Evolutionary conservation across 2,888 invertebrate genomes (phyloP), one percentile per base, ranked within the genome.

Genomic region (Tachystola acroxantha): DNA sequence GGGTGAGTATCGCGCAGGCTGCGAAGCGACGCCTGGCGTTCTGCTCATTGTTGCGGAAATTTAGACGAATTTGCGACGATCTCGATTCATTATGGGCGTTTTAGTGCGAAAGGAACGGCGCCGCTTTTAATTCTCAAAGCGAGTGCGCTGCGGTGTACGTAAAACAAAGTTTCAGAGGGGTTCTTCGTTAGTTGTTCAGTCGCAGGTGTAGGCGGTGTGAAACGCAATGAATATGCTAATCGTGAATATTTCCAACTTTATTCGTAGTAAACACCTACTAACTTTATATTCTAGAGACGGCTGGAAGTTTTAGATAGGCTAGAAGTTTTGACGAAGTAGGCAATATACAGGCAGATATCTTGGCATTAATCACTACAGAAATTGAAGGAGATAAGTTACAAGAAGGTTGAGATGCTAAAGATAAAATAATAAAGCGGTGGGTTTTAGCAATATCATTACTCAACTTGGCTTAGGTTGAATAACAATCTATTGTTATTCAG

Each of bases 31-130:
- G 70, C 63, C 66, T 64, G 59, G 57, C 63, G 68, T 63, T 64
- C 55, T 48, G 64, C 51, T 74, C 74, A 73, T 75, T 77, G 76
- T 78, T 72, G 73, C 71, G 76, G 75, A 82, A 75, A 74, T 80
- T 77, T 72, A 73, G 81, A 77, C 72, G 73, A 80, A 76, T 78
- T 78, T 74, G 73, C 68, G 71, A 77, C 71, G 76, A 79, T 79
- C 71, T 66, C 73, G 66, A 76, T 80, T 84, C 75, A 82, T 82
- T 76, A 78, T 70, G 69, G 66, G 65, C 64, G 67, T 74, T 80
- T 80, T 77, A 73, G 72, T 70, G 67, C 65, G 64, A 69, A 73
- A 69, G 69, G 66, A 70, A 58, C 27, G 24, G n/a, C 63, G 57
- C 59, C 58, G 72, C 64, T 76, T 76, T 77, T 79, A 75, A 76